Percentiles rank a stretch among this genome's conserved stretches.
Conservation (phyloP, 1,140 invertebrate genomes). For the Trissolcus basalis region DNA sequence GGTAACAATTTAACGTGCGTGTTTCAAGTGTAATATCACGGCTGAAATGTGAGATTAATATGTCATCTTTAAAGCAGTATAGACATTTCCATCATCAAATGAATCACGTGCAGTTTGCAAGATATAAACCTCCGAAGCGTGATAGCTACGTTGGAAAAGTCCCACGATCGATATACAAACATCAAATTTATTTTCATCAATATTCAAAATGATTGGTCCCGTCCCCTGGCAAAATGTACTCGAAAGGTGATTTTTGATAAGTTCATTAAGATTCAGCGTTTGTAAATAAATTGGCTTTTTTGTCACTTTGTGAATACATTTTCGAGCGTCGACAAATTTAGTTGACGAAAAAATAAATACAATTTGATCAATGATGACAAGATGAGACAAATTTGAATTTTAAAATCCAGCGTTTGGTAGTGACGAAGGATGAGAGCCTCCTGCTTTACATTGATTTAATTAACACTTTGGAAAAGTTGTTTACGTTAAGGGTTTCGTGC, state of each 20-base stretch:
- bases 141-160: slow-evolving; percentile 29
- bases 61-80: slow-evolving; percentile 14
- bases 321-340: too few species aligned
- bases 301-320: too few species aligned
- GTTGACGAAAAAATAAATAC: too few species aligned
- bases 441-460: slow-evolving; percentile 12
- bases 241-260: too few species aligned
- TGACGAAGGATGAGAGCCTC: too few species aligned
- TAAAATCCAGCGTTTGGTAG: too few species aligned
- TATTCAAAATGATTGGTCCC: neutral
- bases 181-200: slow-evolving; percentile 34
- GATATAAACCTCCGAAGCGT: slow-evolving; percentile 31
- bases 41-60: slow-evolving; percentile 22
- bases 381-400: too few species aligned
- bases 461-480: slow-evolving; percentile 6
- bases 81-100: slow-evolving; percentile 43
- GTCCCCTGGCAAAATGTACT: too few species aligned
- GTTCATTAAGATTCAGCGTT: too few species aligned
- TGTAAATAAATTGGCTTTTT: too few species aligned
- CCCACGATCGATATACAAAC: slow-evolving; percentile 38
- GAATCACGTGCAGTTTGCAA: slow-evolving; percentile 30
- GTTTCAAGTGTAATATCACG: neutral
- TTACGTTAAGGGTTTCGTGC: neutral
- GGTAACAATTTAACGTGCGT: too few species aligned
- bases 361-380: too few species aligned